Evolutionary conservation across 2,797 vertebrate species (phyloP).

Genomic region (Decapterus maruadsi): DNA sequence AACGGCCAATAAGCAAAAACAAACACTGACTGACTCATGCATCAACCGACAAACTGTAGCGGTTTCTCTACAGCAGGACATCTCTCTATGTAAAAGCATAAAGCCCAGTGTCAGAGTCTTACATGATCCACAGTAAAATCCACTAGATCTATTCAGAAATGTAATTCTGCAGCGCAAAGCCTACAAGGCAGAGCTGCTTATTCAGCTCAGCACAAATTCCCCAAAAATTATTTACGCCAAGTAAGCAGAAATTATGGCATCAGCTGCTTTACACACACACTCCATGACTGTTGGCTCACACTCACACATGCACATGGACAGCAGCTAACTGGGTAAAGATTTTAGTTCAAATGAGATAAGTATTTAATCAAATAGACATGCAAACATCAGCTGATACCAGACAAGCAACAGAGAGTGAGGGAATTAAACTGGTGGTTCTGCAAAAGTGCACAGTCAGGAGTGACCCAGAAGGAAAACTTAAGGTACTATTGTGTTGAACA

Average conservation of each 20-base stretch:
- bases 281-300: neutral
- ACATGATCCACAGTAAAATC: constrained; percentile 1
- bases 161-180: constrained; percentile 5
- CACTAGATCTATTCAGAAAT: constrained; percentile 6
- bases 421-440: neutral
- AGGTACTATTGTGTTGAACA: no score
- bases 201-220: constrained; percentile 12
- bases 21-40: constrained; percentile 15
- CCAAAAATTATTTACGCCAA: constrained; percentile 1
- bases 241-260: constrained; percentile 19
- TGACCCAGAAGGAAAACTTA: neutral
- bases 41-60: constrained; percentile 4
- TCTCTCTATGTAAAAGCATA: neutral
- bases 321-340: neutral
- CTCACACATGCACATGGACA: neutral
- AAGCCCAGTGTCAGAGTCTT: neutral
- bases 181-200: neutral
- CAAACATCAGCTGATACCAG: constrained; percentile 35
- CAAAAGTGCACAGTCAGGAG: neutral
- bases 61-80: constrained; percentile 3
- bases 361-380: constrained; percentile 32
- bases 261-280: constrained; percentile 21
- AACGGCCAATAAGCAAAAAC: constrained; percentile 27
- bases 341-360: constrained; percentile 6
- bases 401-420: constrained; percentile 1